Percentiles rank a stretch among this genome's conserved stretches.
phyloP scores from a whole-genome alignment of 2,888 invertebrate species.

The Xestoiulus laeticollis region DNA sequence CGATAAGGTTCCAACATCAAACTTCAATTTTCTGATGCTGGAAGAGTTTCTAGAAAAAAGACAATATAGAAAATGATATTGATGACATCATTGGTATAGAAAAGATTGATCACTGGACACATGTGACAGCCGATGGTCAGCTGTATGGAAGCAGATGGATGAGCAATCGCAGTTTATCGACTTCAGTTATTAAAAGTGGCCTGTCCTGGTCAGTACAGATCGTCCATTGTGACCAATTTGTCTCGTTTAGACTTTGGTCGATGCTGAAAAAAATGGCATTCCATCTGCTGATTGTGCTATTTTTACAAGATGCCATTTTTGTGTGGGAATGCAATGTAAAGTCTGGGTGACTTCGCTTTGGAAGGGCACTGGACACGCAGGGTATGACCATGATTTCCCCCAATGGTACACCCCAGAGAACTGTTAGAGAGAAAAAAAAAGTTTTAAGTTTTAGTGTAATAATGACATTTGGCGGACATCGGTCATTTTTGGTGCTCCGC shows the following conservation, averaged over 20 bases:
- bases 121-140: background rate
- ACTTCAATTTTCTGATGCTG: too few species aligned
- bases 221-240: constrained; percentile 23
- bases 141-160: background rate
- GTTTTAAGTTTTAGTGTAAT: background rate
- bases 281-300: constrained; percentile 36
- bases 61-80: background rate
- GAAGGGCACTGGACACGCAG: background rate
- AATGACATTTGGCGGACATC: constrained; percentile 30
- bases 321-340: background rate
- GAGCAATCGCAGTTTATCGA: background rate
- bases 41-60: background rate
- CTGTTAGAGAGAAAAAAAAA: background rate
- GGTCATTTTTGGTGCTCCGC: background rate
- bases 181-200: background rate
- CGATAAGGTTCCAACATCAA: too few species aligned
- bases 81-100: background rate
- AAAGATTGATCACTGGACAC: constrained; percentile 12
- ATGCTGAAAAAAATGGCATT: constrained; percentile 30
- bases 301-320: background rate
- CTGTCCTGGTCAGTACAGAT: background rate
- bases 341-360: background rate
- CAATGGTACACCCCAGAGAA: background rate
- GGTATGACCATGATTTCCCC: background rate
- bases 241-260: constrained; percentile 11